Conservation (phyloP, 2,797 vertebrate species). For the Pelochelys cantorii region DNA sequence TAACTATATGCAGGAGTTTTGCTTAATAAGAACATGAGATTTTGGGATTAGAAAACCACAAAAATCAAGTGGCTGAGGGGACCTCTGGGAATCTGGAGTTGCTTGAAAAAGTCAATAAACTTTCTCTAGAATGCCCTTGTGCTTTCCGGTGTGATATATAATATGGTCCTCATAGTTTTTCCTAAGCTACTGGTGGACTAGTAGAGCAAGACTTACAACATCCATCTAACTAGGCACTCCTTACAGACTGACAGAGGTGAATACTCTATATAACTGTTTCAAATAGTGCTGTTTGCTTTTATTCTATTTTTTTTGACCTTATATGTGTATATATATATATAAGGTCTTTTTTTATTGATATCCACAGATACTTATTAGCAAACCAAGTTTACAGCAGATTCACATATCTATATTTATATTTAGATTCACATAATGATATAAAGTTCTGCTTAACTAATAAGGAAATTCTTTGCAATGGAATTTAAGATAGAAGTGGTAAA, state of each 20-base stretch:
- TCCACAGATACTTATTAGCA: no score
- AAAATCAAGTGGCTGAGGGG: background rate
- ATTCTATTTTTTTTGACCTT: background rate
- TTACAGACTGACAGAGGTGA: background rate
- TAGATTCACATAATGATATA: no score
- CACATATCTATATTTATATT: no score
- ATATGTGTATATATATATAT: no score
- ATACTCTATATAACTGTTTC: background rate
- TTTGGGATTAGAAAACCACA: background rate
- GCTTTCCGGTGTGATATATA: background rate
- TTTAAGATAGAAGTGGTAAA: background rate
- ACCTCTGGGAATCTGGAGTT: background rate
- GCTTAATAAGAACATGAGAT: background rate
- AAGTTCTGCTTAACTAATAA: no score
- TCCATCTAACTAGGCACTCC: background rate
- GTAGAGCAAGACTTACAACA: no score
- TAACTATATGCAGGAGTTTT: background rate
- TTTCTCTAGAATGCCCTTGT: background rate
- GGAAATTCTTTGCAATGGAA: background rate
- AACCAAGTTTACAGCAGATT: no score
- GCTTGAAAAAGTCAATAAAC: background rate
- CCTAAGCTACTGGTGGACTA: background rate
- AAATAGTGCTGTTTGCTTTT: background rate
- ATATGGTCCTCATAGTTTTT: background rate
- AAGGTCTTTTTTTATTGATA: no score